These are phyloP conservation scores for Callospermophilus lateralis DNA, from an alignment of 2,113 vertebrate species.

Conservation along the genomic window DNA sequence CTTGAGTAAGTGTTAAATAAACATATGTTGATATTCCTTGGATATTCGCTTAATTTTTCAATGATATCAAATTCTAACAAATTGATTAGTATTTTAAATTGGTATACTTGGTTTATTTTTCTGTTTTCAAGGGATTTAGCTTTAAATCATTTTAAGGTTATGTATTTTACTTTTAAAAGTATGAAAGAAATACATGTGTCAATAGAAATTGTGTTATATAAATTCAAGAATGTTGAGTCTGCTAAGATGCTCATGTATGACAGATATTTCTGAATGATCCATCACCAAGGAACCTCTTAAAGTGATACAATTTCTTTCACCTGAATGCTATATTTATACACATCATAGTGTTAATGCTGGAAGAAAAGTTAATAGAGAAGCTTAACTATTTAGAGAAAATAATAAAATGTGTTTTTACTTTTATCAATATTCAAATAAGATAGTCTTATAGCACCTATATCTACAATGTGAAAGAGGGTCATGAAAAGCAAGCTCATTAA, in stretches of 20 bases:
- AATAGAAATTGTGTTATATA: neutral
- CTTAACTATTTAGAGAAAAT: neutral
- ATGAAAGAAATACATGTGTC: neutral
- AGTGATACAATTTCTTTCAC: neutral
- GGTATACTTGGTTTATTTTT: neutral
- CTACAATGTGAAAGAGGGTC: neutral
- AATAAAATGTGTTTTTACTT: neutral
- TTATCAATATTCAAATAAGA: neutral
- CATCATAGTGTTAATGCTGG: neutral
- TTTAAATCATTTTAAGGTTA: neutral
- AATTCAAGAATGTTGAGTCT: neutral
- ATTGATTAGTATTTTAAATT: neutral
- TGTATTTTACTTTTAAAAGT: neutral
- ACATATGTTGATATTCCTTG: neutral
- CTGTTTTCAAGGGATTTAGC: neutral
- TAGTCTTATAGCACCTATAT: neutral
- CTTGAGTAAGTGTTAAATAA: neutral
- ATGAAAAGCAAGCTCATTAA: neutral
- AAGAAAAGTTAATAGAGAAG: neutral
- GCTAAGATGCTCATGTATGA: neutral
- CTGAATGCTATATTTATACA: constrained; percentile 35
- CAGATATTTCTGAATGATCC: neutral
- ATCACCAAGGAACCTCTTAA: neutral
- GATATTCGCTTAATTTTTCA: neutral
- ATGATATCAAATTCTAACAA: neutral